These are phyloP conservation scores for Tragelaphus buxtoni DNA, from an alignment of 2,113 vertebrate genomes.

Conservation along the genomic window DNA sequence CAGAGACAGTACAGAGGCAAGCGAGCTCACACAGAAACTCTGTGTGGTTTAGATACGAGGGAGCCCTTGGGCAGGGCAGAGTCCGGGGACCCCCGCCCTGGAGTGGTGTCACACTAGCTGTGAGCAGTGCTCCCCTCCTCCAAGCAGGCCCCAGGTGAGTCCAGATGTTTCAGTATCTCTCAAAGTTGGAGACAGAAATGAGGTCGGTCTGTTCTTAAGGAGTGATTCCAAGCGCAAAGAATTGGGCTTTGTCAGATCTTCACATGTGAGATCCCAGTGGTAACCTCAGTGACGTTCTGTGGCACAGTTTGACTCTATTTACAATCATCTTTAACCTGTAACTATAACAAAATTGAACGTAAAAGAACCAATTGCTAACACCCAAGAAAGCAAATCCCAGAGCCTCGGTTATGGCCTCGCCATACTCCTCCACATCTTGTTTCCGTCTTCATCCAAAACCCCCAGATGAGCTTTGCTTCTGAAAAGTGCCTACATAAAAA, in stretches of 20 bases:
- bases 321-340: neutral
- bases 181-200: neutral
- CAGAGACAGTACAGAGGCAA: conserved; percentile 39
- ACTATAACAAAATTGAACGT: neutral
- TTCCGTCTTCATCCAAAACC: neutral
- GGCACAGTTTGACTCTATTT: neutral
- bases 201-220: neutral
- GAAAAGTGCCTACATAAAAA: neutral
- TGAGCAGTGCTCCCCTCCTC: neutral
- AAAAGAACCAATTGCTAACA: neutral
- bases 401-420: neutral
- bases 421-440: neutral
- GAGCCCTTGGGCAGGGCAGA: neutral
- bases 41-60: neutral
- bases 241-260: rapidly evolving
- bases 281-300: neutral
- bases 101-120: neutral
- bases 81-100: neutral
- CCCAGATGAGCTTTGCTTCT: neutral
- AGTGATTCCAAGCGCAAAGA: neutral
- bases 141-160: neutral
- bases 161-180: neutral
- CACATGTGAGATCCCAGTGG: neutral
- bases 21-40: neutral
- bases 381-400: neutral